phyloP scores from a whole-genome alignment of 92 coral and sea anemone species.

The Parazoanthus swiftii region DNA sequence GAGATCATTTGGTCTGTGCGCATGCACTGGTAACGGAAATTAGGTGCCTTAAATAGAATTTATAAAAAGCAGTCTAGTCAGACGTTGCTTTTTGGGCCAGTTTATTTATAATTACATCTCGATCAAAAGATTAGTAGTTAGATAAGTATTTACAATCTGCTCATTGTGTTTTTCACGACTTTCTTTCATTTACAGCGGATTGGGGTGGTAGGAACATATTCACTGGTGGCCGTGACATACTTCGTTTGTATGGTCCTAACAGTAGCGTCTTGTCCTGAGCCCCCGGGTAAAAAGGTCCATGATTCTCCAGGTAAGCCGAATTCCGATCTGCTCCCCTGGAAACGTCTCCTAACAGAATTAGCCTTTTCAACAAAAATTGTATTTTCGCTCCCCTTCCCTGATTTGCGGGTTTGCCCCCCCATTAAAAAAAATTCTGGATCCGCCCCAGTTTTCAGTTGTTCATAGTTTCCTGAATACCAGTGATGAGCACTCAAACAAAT shows the following conservation, averaged over 20 bases:
- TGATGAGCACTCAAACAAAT: background rate
- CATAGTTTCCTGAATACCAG: background rate
- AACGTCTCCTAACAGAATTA: background rate
- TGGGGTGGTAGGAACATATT: slow-evolving; percentile 96
- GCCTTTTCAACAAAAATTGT: background rate
- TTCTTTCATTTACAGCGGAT: slow-evolving; percentile 51
- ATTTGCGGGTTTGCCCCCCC: no score
- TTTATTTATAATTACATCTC: background rate
- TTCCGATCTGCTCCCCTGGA: background rate
- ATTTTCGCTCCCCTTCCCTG: no score
- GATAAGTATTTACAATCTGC: no score
- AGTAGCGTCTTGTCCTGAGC: slow-evolving; percentile 86
- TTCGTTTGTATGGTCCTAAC: slow-evolving; percentile 85
- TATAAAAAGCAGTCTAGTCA: background rate
- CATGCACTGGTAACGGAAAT: no score
- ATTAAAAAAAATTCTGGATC: no score
- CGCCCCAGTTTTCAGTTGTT: no score
- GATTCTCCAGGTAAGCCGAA: slow-evolving; percentile 64
- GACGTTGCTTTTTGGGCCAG: background rate
- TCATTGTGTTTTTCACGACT: background rate
- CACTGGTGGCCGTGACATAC: slow-evolving; percentile 82
- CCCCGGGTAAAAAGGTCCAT: slow-evolving; percentile 72
- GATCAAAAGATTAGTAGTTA: no score
- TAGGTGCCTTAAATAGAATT: no score
- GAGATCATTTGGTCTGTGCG: no score